Evolutionary conservation across 2,888 invertebrate species (phyloP).

Genomic region (Drosophila birchii): DNA sequence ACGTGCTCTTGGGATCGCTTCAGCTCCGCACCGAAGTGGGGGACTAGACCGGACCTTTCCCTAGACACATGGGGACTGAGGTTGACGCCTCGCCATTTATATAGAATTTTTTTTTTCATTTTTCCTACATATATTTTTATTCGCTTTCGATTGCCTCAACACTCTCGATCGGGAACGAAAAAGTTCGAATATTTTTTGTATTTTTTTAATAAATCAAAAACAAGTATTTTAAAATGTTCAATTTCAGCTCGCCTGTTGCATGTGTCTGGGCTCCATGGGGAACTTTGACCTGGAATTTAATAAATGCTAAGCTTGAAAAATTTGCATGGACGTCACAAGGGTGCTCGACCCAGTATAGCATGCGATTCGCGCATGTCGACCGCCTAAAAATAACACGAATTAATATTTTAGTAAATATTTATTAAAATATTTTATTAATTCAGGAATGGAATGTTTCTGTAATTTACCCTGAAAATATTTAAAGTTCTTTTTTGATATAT

Average conservation of each 20-base stretch:
- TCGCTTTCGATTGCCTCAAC: conserved; percentile 32
- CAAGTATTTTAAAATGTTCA: conserved; percentile 46
- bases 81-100: conserved; percentile 43
- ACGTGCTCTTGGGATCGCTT: conserved; percentile 44
- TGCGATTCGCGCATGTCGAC: conserved; percentile 55
- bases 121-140: conserved; percentile 19
- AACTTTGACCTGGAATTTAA: conserved; percentile 70
- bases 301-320: conserved; percentile 44
- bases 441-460: neutral
- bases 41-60: conserved; percentile 37
- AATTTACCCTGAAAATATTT: neutral
- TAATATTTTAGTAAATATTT: neutral
- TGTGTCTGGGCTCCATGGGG: conserved; percentile 68
- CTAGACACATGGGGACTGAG: conserved; percentile 40
- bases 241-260: conserved; percentile 56
- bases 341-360: conserved; percentile 39
- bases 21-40: conserved; percentile 21
- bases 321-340: conserved; percentile 60
- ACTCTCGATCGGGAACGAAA: conserved; percentile 57
- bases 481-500: neutral
- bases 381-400: conserved; percentile 5
- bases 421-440: neutral
- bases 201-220: conserved; percentile 8
- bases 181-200: conserved; percentile 47
- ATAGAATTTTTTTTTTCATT: conserved; percentile 46